Percentiles rank a stretch among this genome's conserved stretches.
Evolutionary conservation across 2,113 vertebrate genomes (phyloP).

Genomic region (Rostratula benghalensis): DNA sequence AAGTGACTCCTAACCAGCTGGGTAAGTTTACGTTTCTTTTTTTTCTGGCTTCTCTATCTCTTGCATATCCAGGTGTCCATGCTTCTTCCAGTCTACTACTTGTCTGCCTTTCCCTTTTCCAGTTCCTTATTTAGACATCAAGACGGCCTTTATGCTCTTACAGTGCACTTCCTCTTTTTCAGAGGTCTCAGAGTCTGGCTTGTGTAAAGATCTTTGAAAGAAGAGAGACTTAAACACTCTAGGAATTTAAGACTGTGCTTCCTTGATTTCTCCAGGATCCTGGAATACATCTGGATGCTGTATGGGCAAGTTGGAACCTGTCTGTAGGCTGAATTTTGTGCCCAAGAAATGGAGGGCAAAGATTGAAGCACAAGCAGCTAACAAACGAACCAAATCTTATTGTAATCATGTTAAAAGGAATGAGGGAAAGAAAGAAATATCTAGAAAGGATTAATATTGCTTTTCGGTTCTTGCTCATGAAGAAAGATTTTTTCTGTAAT

Average conservation of each 20-base stretch:
- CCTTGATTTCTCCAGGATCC: not conserved
- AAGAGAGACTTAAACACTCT: not conserved
- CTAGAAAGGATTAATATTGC: not conserved
- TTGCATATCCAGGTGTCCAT: not conserved
- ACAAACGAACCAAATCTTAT: not conserved
- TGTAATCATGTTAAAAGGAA: not conserved
- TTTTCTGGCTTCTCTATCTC: not conserved
- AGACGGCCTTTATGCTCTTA: not conserved
- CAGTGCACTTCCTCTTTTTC: not conserved
- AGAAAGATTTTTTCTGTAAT: not conserved
- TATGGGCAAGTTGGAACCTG: not conserved
- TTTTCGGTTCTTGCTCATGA: not conserved
- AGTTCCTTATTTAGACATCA: not conserved
- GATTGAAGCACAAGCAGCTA: not conserved
- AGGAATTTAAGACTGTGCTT: not conserved
- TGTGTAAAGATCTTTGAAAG: not conserved
- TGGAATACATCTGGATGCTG: not conserved
- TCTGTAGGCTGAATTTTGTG: not conserved
- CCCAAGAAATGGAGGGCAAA: not conserved
- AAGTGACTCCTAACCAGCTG: not conserved
- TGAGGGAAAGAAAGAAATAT: not conserved
- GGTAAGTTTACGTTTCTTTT: accelerated
- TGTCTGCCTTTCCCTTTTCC: not conserved
- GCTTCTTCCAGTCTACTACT: not conserved
- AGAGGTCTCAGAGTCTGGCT: not conserved